Evolutionary conservation across 2,797 vertebrate genomes (phyloP), one percentile per base, ranked within the genome.

Genomic region (Corythornis leucogaster): DNA sequence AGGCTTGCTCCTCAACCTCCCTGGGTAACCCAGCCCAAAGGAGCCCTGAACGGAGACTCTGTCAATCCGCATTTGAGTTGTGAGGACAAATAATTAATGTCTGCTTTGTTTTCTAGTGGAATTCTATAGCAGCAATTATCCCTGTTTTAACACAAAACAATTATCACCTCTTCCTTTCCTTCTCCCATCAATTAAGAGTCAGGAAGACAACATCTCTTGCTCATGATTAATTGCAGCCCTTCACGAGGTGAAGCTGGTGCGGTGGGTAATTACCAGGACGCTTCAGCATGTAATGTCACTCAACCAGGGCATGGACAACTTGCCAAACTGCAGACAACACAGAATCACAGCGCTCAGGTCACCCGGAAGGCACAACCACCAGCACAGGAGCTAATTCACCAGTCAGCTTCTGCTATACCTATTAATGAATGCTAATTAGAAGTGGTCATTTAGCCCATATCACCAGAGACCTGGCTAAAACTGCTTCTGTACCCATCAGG

Each of bases 51-150:
- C n/a, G 14, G 2, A 1, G 4, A 8, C 53, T 66, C 84, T 55
- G 17, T 68, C 5, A 0, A 77, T 48, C 30, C 1, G 0, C 33
- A 7, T 55, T 4, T 12, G 16, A 57, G 63, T 20, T 63, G 15
- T n/a, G 70, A 63, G 0, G 0, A 67, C 28, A 42, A 91, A 94
- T 87, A 92, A 96, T 85, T 89, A 90, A 95, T 28, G 24, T 18
- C 53, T 5, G 8, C 43, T 95, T 87, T 89, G 57, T 88, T 96
- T 93, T 25, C 69, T 50, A 67, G 40, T 48, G 83, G 90, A 95
- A 96, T 75, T 85, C 80, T 89, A 55, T 83, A 94, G 87, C 63
- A 15, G 85, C 25, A 64, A 74, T 96, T 95, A 93, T 77, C 67
- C 74, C 63, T 71, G 38, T 38, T 94, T 92, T 85, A 95, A 94